Conservation (phyloP, 2,888 invertebrate species). For the Calliphora vomitoria region DNA sequence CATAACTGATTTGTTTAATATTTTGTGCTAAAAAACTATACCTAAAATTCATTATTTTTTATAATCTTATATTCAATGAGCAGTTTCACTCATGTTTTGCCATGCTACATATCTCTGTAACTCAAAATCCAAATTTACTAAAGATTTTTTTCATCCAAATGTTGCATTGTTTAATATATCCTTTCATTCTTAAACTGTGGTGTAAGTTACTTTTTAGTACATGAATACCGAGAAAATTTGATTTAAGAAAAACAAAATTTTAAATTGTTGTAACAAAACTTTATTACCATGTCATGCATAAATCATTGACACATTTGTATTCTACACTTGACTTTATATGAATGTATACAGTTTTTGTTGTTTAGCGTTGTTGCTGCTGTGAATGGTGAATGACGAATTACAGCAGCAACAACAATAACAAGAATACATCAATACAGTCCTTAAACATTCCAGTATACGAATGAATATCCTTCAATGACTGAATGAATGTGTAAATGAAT, state of each 20-base stretch:
- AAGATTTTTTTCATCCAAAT: neutral
- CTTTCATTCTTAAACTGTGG: neutral
- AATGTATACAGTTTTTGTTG: neutral
- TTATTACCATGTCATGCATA: slow-evolving; percentile 69
- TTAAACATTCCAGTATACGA: neutral
- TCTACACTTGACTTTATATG: slow-evolving; percentile 34
- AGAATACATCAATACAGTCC: neutral
- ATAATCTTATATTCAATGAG: too few relatives aligned
- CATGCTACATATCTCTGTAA: too few relatives aligned
- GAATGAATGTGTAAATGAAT: neutral
- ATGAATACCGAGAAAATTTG: neutral
- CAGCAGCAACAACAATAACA: neutral
- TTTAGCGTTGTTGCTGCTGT: neutral
- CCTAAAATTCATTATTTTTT: too few relatives aligned
- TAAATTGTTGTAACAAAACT: slow-evolving; percentile 52
- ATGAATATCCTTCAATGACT: neutral
- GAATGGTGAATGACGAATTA: slow-evolving; percentile 15
- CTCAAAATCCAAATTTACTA: neutral
- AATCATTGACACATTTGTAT: slow-evolving; percentile 71
- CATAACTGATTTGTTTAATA: too few relatives aligned
- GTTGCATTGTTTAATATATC: neutral
- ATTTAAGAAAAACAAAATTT: slow-evolving; percentile 4
- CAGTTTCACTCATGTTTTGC: too few relatives aligned
- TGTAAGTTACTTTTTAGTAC: neutral
- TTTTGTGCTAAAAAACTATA: too few relatives aligned